Evolutionary conservation across 2,797 vertebrate species (phyloP).

Genomic region (Graptemys geographica): DNA sequence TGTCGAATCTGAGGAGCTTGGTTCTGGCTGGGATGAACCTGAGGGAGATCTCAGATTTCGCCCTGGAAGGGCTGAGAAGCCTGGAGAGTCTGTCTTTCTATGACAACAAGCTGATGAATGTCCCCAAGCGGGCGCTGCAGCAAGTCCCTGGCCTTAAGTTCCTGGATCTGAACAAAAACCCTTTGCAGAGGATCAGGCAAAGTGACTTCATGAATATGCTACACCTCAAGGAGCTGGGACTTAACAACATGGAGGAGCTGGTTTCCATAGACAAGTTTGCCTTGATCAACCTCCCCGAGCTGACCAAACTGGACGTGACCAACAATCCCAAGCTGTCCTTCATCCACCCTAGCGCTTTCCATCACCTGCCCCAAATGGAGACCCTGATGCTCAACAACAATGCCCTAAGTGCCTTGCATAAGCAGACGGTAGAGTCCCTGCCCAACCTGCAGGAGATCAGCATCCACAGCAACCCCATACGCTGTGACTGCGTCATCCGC

Average conservation of each 20-base stretch:
- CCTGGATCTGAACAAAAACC: constrained; percentile 98
- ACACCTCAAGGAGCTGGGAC: constrained; percentile 95
- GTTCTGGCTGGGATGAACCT: constrained; percentile 95
- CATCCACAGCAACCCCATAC: constrained; percentile 96
- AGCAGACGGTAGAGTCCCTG: constrained; percentile 89
- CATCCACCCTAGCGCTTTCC: constrained; percentile 94
- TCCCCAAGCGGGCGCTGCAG: constrained; percentile 90
- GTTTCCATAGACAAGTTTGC: constrained; percentile 95
- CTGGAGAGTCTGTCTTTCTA: constrained; percentile 98
- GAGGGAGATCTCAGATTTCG: constrained; percentile 87
- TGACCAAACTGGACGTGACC: constrained; percentile 97
- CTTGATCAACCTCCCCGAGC: constrained; percentile 94
- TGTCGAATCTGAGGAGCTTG: constrained; percentile 91
- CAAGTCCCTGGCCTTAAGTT: constrained; percentile 94
- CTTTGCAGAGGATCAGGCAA: constrained; percentile 88
- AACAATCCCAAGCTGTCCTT: constrained; percentile 97
- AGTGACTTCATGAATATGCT: constrained; percentile 95
- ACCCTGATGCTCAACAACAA: constrained; percentile 99
- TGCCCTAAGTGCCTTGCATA: constrained; percentile 93
- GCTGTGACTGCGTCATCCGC: constrained; percentile 96
- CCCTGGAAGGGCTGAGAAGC: constrained; percentile 89
- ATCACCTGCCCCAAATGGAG: constrained; percentile 90
- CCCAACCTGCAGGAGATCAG: constrained; percentile 96
- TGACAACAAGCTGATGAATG: constrained; percentile 89
- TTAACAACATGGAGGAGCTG: constrained; percentile 98